A percentile compares a stretch with the other conserved stretches of the same genome.
Conservation (phyloP, 2,113 vertebrate genomes). For the Lutjanus erythropterus region DNA sequence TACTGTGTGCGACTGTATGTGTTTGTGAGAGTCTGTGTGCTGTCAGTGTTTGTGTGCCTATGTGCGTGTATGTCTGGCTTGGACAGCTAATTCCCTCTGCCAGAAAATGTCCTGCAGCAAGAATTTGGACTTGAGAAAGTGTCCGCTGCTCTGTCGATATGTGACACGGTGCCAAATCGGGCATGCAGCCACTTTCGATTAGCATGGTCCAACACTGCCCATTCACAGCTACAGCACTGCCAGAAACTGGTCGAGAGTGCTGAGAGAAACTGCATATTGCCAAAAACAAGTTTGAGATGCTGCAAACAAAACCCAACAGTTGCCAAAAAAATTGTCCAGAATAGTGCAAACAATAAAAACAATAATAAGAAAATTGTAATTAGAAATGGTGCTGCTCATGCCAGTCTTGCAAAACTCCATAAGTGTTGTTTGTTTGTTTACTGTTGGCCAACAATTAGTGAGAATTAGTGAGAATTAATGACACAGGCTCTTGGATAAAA, state of each 20-base stretch:
- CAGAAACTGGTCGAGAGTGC: constrained; percentile 57
- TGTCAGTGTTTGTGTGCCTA: not conserved
- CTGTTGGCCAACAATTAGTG: constrained; percentile 43
- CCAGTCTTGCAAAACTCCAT: not conserved
- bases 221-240: constrained; percentile 50
- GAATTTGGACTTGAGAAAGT: constrained; percentile 76
- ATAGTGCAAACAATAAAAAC: constrained; percentile 46
- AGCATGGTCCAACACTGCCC: constrained; percentile 53
- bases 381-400: not conserved
- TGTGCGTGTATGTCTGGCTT: constrained; percentile 59
- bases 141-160: constrained; percentile 68
- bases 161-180: constrained; percentile 72
- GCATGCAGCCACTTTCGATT: constrained; percentile 65
- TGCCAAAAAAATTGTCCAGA: constrained; percentile 37
- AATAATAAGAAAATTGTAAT: not conserved
- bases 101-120: constrained; percentile 78
- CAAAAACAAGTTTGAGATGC: constrained; percentile 70
- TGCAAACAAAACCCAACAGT: constrained; percentile 39
- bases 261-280: constrained; percentile 41
- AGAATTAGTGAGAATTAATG: constrained; percentile 34
- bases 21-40: constrained; percentile 15
- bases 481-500: constrained; percentile 4
- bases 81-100: constrained; percentile 60
- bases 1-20: constrained; percentile 14
- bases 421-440: constrained; percentile 31